phyloP scores from a whole-genome alignment of 2,888 invertebrate genomes.

The Apamea sordens region DNA sequence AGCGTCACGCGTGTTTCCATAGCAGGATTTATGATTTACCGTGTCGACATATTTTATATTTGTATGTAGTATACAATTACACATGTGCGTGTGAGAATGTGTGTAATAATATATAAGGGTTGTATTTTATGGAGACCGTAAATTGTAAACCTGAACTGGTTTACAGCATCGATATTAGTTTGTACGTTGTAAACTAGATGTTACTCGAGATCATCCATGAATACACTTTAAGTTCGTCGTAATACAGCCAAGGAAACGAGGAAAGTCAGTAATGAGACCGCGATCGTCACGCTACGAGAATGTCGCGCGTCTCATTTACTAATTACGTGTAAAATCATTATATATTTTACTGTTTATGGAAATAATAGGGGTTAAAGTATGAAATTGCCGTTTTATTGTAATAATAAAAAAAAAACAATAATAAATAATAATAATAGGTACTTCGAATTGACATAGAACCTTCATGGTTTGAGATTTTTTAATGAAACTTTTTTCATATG shows the following conservation, averaged over 20 bases:
- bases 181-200: not conserved
- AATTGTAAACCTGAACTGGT: not conserved
- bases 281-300: slow-evolving; percentile 27
- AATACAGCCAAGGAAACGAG: not conserved
- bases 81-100: slow-evolving; percentile 1
- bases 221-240: not conserved
- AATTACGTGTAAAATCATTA: not conserved
- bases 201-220: not conserved
- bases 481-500: too few relatives aligned
- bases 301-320: slow-evolving; percentile 9
- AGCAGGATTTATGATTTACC: slow-evolving; percentile 30
- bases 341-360: not conserved
- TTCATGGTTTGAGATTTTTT: too few relatives aligned
- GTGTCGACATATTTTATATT: slow-evolving; percentile 26
- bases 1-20: slow-evolving; percentile 14
- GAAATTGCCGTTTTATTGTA: too few relatives aligned
- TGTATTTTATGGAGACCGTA: slow-evolving; percentile 17
- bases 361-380: too few relatives aligned
- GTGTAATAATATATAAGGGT: slow-evolving; percentile 7
- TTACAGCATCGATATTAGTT: slow-evolving; percentile 3
- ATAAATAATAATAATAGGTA: too few relatives aligned
- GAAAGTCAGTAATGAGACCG: slow-evolving; percentile 6
- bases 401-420: too few relatives aligned
- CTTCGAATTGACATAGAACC: too few relatives aligned
- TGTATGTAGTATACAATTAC: not conserved